Conservation (phyloP, 2,113 vertebrate genomes). For the Tachycineta bicolor region DNA sequence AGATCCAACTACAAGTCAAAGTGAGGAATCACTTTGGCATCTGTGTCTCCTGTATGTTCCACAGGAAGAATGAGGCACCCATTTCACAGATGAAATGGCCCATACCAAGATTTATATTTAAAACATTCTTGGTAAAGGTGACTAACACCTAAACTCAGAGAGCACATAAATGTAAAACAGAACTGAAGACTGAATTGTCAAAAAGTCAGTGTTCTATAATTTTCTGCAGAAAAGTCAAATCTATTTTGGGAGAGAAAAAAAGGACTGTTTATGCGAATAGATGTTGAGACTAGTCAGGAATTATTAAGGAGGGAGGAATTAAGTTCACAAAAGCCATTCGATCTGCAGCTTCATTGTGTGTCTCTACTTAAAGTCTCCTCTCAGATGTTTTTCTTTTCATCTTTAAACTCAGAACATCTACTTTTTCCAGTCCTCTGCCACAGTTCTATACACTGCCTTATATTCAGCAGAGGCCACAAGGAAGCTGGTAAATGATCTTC, state of each 20-base stretch:
- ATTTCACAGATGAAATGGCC: not conserved
- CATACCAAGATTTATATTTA: not conserved
- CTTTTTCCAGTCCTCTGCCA: not conserved
- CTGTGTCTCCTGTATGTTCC: not conserved
- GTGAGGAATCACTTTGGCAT: not conserved
- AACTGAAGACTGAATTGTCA: not conserved
- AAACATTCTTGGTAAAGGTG: not conserved
- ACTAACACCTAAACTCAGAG: not conserved
- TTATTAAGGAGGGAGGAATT: not conserved
- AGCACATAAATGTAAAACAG: not conserved
- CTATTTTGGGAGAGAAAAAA: not conserved
- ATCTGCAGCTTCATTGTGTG: not conserved
- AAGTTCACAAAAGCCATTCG: not conserved
- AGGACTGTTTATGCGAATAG: conserved; percentile 9
- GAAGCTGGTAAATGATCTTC: not conserved
- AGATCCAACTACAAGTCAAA: not conserved
- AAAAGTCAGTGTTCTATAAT: not conserved
- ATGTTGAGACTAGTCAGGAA: not conserved
- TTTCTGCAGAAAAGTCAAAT: not conserved
- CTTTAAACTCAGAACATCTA: not conserved
- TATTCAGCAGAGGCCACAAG: not conserved
- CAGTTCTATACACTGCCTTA: not conserved
- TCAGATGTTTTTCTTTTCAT: not conserved
- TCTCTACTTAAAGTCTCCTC: not conserved
- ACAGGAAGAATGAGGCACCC: not conserved